phyloP scores from a whole-genome alignment of 2,113 vertebrate species.

The Apeltes quadracus region DNA sequence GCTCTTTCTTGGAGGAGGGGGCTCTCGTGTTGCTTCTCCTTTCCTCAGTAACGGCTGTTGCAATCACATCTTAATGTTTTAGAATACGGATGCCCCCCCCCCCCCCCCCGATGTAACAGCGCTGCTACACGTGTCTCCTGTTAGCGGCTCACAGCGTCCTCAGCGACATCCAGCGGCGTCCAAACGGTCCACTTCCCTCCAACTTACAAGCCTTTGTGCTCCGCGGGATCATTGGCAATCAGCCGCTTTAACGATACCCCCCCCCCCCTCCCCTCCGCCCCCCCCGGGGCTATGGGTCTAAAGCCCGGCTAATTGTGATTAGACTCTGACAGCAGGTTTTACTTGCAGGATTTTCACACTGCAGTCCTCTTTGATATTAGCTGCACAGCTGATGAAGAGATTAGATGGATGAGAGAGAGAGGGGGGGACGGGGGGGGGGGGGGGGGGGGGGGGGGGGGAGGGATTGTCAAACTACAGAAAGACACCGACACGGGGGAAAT shows the following conservation, averaged over 20 bases:
- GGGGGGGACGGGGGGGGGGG: constrained; percentile 34
- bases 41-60: constrained; percentile 48
- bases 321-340: constrained; percentile 73
- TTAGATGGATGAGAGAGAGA: no score
- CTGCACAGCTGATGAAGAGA: constrained; percentile 74
- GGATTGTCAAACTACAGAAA: constrained; percentile 77
- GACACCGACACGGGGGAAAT: constrained; percentile 78
- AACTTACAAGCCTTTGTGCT: no score
- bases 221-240: constrained; percentile 60
- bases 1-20: constrained; percentile 42
- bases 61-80: constrained; percentile 61
- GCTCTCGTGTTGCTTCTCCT: constrained; percentile 27
- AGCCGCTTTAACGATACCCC: constrained; percentile 55
- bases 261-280: constrained; percentile 36
- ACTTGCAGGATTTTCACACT: constrained; percentile 70
- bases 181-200: neutral
- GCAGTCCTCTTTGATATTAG: constrained; percentile 73
- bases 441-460: constrained; percentile 1
- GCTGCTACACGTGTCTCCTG: constrained; percentile 46
- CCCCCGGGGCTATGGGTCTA: constrained; percentile 64
- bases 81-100: constrained; percentile 36
- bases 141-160: constrained; percentile 6
- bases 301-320: constrained; percentile 77
- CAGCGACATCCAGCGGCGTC: no score
- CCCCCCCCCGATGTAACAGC: constrained; percentile 29